Conservation (phyloP, 2,113 vertebrate genomes). For the Lampris incognitus region DNA sequence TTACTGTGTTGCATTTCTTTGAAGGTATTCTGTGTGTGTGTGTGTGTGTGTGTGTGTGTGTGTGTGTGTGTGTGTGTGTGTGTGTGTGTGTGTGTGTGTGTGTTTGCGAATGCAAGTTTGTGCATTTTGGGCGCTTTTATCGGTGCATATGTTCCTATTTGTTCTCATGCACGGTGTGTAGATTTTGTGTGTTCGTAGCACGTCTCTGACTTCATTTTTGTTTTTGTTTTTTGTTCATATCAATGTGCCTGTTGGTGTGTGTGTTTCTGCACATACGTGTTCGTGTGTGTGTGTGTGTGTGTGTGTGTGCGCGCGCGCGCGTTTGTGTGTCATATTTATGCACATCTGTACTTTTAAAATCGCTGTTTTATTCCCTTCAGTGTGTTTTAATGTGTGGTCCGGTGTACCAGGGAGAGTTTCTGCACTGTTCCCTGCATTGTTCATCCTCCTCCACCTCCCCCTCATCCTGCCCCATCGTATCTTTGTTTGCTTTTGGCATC, state of each 20-base stretch:
- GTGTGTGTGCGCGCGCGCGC: slow-evolving; percentile 9
- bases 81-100: not conserved
- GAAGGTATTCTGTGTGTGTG: not conserved
- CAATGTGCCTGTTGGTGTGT: not conserved
- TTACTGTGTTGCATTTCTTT: not conserved
- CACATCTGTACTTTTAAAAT: not conserved
- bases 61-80: not conserved
- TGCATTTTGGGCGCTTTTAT: too few species aligned
- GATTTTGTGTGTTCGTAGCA: too few species aligned
- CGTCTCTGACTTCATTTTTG: too few species aligned
- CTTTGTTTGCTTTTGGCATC: too few species aligned
- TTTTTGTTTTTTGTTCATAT: too few species aligned
- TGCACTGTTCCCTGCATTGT: too few species aligned
- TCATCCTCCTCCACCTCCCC: too few species aligned
- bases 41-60: not conserved
- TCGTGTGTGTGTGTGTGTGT: not conserved
- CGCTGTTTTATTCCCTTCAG: too few species aligned
- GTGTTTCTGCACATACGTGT: not conserved
- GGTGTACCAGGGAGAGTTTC: too few species aligned
- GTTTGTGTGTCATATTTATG: not conserved
- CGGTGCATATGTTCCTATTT: not conserved
- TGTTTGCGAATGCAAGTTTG: too few species aligned
- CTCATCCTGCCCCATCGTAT: too few species aligned
- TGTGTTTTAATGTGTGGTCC: not conserved
- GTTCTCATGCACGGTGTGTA: too few species aligned